Evolutionary conservation across 2,888 invertebrate species (phyloP), one percentile per base, ranked within the genome.

Genomic region (Watsonalla binaria): DNA sequence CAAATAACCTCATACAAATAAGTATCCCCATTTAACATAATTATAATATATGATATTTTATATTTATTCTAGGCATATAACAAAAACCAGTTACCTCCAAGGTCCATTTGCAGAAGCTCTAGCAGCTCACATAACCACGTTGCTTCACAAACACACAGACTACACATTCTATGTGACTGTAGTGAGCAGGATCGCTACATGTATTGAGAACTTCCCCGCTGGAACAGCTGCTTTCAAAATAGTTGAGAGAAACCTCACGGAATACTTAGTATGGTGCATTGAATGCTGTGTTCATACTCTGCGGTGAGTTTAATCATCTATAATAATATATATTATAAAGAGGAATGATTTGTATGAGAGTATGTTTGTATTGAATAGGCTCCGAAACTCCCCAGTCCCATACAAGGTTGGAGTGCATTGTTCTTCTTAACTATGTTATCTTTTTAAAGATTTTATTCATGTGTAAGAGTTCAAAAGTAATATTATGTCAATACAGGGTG

Each of bases 171-270:
- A 76, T 54, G 56, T 62, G 5, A 59, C 66, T 2, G 61, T 72
- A 1, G 72, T 86, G 2, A 62, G 71, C 1, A 84, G 77, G 60
- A 50, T 87, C 5, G 70, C 71, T 0, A 65, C 66, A 0, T 84
- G 86, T 54, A 76, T 81, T 24, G 90, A 88, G 50, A 90, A 88
- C 63, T 85, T 89, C 39, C 76, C 78, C 0, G 60, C 81, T 0
- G 88, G 89, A 0, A 65, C 70, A 0, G 53, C 54, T 0, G 83
- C 86, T 2, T 50, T 88, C 2, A 73, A 70, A 52, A 45, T 52
- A 0, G 58, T 80, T 1, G 78, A 81, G 46, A 37, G 69, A 2
- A 7, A 55, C 5, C 59, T 88, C 2, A 71, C 65, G 0, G 56
- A 33, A 1, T 85, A 80, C 50, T 65, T 87, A 13, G 65, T 55